Base-by-base conservation (phyloP, 2,113 vertebrate genomes). In the Ceuthmochares aereus region DNA sequence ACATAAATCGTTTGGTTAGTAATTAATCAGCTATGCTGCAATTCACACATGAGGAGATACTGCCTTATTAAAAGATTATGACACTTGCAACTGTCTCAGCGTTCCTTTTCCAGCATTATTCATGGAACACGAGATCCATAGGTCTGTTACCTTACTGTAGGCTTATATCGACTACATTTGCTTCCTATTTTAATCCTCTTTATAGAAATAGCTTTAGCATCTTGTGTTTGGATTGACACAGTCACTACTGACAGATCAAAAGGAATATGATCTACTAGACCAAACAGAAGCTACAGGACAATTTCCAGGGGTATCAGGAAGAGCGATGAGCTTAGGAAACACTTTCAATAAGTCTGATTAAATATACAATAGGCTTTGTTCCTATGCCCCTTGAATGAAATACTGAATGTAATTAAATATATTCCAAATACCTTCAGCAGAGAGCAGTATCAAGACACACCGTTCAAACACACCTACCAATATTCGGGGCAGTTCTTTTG, bases 401-500 rank as follows among this genome's bases (percentile, higher is more conserved):
- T 2, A 7, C 4, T 25, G 59, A n/a, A 58, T 17, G 55, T 13
- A 47, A 87, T 40, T 7, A 17, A 54, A 51, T 1, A 15, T 7
- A 36, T 29, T 32, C 60, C 64, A 52, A 21, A 6, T 10, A 47
- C 5, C 58, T 68, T 29, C 32, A 68, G 14, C 26, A 36, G 62
- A 52, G 34, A 72, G 49, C 4, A 45, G 59, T 2, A 30, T n/a
- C 29, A 14, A 18, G 13, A 36, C 47, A 29, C 2, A 5, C 19
- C 18, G 77, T 37, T 52, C 56, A 30, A 70, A 58, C 74, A 92
- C 73, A 96, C 97, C 91, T 97, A 98, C 98, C 98, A 98, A 25
- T 98, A 98, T 22, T 96, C 94, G 37, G 98, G 97, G 26, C 96
- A 96, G 70, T 77, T 93, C 93, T 95, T 94, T 8, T 98, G 95